Percentiles rank a stretch among this genome's conserved stretches.
Evolutionary conservation across 2,888 invertebrate species (phyloP).

Genomic region (Sinhomidia bicolor): DNA sequence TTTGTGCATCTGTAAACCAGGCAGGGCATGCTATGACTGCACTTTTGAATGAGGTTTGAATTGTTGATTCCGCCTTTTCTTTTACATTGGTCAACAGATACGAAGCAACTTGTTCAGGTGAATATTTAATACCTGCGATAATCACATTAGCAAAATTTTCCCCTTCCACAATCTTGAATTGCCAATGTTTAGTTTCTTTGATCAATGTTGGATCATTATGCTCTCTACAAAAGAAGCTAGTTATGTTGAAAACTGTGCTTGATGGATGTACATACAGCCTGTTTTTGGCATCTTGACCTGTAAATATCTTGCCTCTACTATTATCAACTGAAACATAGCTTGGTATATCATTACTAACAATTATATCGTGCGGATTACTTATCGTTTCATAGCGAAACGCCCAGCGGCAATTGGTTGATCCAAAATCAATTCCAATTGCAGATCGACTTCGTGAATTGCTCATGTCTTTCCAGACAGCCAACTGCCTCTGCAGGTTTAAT

Average conservation of each 20-base stretch:
- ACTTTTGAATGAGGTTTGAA: conserved; percentile 15
- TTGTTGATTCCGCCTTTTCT: conserved; percentile 41
- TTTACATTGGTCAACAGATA: conserved; percentile 61
- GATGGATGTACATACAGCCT: conserved; percentile 86
- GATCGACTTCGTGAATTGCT: no score
- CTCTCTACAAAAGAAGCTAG: conserved; percentile 77
- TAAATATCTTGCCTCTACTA: not conserved
- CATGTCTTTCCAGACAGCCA: no score
- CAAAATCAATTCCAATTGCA: not conserved
- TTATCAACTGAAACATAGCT: conserved; percentile 54
- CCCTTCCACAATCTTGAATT: conserved; percentile 80
- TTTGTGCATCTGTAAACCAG: conserved; percentile 87
- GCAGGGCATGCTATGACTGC: conserved; percentile 92
- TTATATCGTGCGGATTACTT: conserved; percentile 50
- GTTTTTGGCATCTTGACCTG: conserved; percentile 89
- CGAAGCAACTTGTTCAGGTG: conserved; percentile 66
- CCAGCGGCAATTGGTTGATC: conserved; percentile 34
- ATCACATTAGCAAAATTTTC: conserved; percentile 84
- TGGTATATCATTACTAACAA: conserved; percentile 53
- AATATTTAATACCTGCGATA: conserved; percentile 11
- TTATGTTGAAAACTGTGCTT: conserved; percentile 84
- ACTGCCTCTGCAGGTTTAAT: no score
- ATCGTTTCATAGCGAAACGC: conserved; percentile 44
- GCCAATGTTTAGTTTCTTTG: conserved; percentile 72
- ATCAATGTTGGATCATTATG: conserved; percentile 60